These are phyloP conservation scores for Paradoxurus hermaphroditus DNA, from an alignment of 2,113 vertebrate species.

Conservation along the genomic window DNA sequence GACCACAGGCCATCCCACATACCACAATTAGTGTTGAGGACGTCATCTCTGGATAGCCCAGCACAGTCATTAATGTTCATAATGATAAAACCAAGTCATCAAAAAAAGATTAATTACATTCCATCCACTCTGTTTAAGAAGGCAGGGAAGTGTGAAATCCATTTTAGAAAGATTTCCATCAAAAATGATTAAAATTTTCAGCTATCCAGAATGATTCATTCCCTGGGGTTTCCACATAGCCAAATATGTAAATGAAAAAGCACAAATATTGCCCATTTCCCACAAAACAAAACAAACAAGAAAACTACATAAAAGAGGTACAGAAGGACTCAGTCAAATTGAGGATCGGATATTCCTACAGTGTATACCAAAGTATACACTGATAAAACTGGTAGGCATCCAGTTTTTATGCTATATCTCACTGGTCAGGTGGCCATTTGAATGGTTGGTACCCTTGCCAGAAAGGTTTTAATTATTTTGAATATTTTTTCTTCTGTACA, in stretches of 20 bases:
- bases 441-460: not conserved
- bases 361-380: not conserved
- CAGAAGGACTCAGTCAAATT: not conserved
- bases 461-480: conserved; percentile 44
- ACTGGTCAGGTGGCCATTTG: not conserved
- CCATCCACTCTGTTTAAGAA: conserved; percentile 77
- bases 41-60: conserved; percentile 51
- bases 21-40: not conserved
- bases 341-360: not conserved
- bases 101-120: conserved; percentile 79
- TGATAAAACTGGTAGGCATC: not conserved
- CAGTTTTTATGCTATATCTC: not conserved
- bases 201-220: conserved; percentile 76
- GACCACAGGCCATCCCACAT: not conserved
- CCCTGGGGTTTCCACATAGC: conserved; percentile 70
- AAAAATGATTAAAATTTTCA: conserved; percentile 80
- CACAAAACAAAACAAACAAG: conserved; percentile 49
- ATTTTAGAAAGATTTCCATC: conserved; percentile 79
- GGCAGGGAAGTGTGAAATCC: conserved; percentile 77
- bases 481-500: not conserved
- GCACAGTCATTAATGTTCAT: conserved; percentile 74
- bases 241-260: conserved; percentile 74
- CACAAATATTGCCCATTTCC: conserved; percentile 62
- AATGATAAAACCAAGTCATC: conserved; percentile 78
- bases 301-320: not conserved